Base-by-base conservation (phyloP, 2,113 vertebrate species). In the Callithrix jacchus region DNA sequence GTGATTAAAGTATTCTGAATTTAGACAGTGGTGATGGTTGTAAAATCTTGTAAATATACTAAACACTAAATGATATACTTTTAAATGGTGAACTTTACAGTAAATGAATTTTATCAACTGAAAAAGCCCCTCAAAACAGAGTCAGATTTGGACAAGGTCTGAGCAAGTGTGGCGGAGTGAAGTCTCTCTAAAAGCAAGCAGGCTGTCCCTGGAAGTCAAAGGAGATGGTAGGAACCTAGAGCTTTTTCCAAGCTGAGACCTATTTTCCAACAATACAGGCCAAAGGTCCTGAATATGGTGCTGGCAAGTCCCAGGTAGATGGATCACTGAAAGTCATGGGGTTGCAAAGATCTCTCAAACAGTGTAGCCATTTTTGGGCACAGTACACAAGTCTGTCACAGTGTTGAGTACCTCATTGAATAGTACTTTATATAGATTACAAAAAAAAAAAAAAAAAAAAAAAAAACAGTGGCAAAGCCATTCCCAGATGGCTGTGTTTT, bases 1-100 rank as follows among this genome's bases (percentile, higher is more conserved):
- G 49, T 82, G 66, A 42, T 71, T 23, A 74, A 96, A 86, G 37
- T 82, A 16, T 93, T 96, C 47, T 76, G 23, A 93, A 91, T 81
- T 56, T 91, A 77, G 40, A 71, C 76, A 20, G 5, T 58, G 45
- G 35, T 86, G 32, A 68, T 82, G 4, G 2, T 61, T 82, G 47
- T 13, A 27, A 5, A 92, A 56, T 14, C 8, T 47, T n/a, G n/a
- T 86, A 42, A 74, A 89, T 68, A 68, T 30, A 64, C 71, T 92
- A 61, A 94, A 89, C 88, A 47, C 32, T 32, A 94, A 77, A 76
- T 45, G n/a, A 13, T 45, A 71, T 5, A 77, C 17, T 94, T 87
- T 88, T 54, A 87, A 76, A 21, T 64, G 37, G 6, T 79, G 13
- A 11, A 27, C 40, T 52, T 92, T 70, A 20, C 71, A 58, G 30